A percentile compares a stretch with the other conserved stretches of the same genome.
These are phyloP conservation scores for Volucella zonaria DNA, from an alignment of 2,888 invertebrate genomes.

Conservation along the genomic window DNA sequence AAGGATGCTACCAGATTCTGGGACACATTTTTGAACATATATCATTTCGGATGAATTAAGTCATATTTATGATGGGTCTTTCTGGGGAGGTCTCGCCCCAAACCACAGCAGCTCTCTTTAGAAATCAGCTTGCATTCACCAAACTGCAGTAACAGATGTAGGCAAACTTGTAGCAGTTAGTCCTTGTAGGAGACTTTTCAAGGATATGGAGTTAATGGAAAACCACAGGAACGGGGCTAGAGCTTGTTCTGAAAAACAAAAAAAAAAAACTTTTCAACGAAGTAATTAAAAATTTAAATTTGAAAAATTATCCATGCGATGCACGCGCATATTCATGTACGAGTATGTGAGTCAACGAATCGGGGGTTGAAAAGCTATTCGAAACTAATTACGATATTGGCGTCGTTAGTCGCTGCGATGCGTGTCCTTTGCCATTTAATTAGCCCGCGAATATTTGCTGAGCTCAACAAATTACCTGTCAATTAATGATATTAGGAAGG, in stretches of 20 bases:
- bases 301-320: conserved; percentile 15
- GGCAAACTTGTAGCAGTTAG: conserved; percentile 3
- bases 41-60: conserved; percentile 62
- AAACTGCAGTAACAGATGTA: background rate
- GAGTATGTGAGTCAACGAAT: no score
- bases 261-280: conserved; percentile 20
- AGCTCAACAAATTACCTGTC: conserved; percentile 54
- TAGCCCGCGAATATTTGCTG: conserved; percentile 45
- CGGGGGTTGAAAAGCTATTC: background rate
- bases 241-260: background rate
- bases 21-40: conserved; percentile 38
- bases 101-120: conserved; percentile 9
- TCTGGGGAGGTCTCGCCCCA: conserved; percentile 36
- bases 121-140: conserved; percentile 27
- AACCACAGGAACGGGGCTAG: background rate
- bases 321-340: no score
- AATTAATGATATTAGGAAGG: conserved; percentile 19
- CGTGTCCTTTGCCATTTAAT: conserved; percentile 52
- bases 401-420: conserved; percentile 15
- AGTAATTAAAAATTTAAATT: conserved; percentile 57
- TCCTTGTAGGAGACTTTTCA: conserved; percentile 31
- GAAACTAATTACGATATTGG: conserved; percentile 27
- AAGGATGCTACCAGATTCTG: conserved; percentile 21
- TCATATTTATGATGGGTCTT: conserved; percentile 56
- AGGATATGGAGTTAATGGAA: conserved; percentile 26